Percentiles rank a stretch among this genome's conserved stretches.
phyloP scores from a whole-genome alignment of 2,888 invertebrate species.

The Ectropis crepuscularia region DNA sequence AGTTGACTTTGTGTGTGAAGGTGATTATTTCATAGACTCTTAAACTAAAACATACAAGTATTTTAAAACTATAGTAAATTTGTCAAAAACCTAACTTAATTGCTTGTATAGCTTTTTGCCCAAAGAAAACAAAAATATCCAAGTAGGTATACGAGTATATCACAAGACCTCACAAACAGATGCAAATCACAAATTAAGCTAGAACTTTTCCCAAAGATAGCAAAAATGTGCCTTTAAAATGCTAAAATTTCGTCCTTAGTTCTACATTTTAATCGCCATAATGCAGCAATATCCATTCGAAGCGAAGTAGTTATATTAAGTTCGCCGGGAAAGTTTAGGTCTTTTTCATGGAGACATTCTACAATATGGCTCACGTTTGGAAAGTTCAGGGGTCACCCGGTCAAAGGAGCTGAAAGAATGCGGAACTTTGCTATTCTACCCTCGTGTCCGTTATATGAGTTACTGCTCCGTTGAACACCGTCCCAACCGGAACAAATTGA shows the following conservation, averaged over 20 bases:
- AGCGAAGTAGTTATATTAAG: slow-evolving; percentile 53
- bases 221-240: slow-evolving; percentile 37
- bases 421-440: slow-evolving; percentile 57
- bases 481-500: slow-evolving; percentile 20
- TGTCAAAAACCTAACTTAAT: neutral
- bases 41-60: neutral
- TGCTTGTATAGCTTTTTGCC: neutral
- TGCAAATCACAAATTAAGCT: slow-evolving; percentile 17
- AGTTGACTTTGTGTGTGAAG: too few species aligned
- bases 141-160: slow-evolving; percentile 10
- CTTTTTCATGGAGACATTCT: slow-evolving; percentile 65
- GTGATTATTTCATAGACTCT: too few species aligned
- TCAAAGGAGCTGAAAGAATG: slow-evolving; percentile 67
- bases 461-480: slow-evolving; percentile 44
- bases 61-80: neutral
- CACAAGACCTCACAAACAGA: slow-evolving; percentile 16
- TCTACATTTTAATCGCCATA: slow-evolving; percentile 51
- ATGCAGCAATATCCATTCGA: slow-evolving; percentile 53
- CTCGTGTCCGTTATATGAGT: slow-evolving; percentile 57
- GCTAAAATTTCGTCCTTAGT: slow-evolving; percentile 39
- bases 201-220: slow-evolving; percentile 26
- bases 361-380: slow-evolving; percentile 64
- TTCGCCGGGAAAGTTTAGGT: slow-evolving; percentile 59
- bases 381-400: slow-evolving; percentile 69
- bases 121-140: slow-evolving; percentile 1